Conservation (phyloP, 2,888 invertebrate species). For the Bombyx huttoni region DNA sequence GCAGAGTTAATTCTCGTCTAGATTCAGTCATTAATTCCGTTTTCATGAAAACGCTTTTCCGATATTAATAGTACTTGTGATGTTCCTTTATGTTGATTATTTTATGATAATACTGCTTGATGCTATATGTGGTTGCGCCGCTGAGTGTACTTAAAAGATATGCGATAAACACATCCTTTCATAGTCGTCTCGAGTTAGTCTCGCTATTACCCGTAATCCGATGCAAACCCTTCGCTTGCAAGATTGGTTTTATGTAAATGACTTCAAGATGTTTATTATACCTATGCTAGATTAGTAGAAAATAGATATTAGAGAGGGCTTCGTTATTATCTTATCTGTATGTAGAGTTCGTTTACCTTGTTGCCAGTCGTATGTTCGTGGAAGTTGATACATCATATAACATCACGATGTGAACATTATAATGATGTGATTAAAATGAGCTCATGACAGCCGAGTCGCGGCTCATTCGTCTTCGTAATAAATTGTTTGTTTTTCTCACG, state of each 20-base stretch:
- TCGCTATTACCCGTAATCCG: not conserved
- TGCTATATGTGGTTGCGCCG: not conserved
- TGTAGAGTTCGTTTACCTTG: too few species aligned
- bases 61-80: not conserved
- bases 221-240: not conserved
- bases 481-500: conserved; percentile 56
- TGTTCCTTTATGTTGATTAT: not conserved
- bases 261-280: not conserved
- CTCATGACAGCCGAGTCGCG: conserved; percentile 19
- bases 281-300: not conserved
- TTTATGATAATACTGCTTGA: not conserved
- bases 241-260: not conserved
- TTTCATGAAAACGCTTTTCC: not conserved
- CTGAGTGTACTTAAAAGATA: not conserved
- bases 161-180: not conserved
- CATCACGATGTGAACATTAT: conserved; percentile 11
- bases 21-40: conserved; percentile 24
- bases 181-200: not conserved
- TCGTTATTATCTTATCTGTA: too few species aligned
- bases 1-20: conserved; percentile 29
- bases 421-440: conserved; percentile 42
- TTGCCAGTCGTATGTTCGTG: too few species aligned
- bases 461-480: conserved; percentile 52
- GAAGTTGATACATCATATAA: not conserved
- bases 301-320: not conserved